Evolutionary conservation across 2,888 invertebrate genomes (phyloP), one percentile per base, ranked within the genome.

Genomic region (Metalampra italica): DNA sequence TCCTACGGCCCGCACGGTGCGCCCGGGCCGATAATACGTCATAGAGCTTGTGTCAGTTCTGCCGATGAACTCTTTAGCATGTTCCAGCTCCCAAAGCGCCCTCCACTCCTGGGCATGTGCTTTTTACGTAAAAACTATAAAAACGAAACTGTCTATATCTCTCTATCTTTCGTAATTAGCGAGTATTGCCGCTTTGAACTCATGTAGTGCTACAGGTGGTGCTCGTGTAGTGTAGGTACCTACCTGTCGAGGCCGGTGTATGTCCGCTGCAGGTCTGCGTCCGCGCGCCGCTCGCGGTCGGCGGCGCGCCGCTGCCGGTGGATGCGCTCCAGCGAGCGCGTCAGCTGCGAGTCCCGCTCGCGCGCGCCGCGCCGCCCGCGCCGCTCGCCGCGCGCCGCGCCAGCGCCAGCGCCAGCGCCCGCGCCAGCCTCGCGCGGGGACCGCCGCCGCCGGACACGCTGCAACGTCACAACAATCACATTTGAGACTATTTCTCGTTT

Each of bases 231-330:
- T 22, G 22, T 22, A 32, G 32, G 4, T 38, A 89, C 90, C 90
- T 90, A 89, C 90, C 90, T 90, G 71, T 92, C 92, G 34, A 92
- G 78, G 0, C 92, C 92, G 0, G 92, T 92, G 72, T 92, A 92
- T 0, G 92, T 92, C 53, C 87, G 78, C 60, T 90, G 91, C 32
- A 92, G 88, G 37, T 92, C 91, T 40, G 83, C 88, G 51, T 91
- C 90, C 5, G 89, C 80, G 57, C 85, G 68, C n/a, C 78, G 71
- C 46, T 81, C 78, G 54, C 46, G 46, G 29, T 78, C 83, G 14
- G 78, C 67, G 14, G 78, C 67, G 39, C 87, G 74, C 9, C 85
- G 74, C 77, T 88, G 83, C 75, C 90, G 84, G 66, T 90, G 89
- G 57, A 90, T 90, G 51, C 90, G 76, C 73, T 90, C 90, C 43